Conservation (phyloP, 2,888 invertebrate species). For the Chalcis sispes region DNA sequence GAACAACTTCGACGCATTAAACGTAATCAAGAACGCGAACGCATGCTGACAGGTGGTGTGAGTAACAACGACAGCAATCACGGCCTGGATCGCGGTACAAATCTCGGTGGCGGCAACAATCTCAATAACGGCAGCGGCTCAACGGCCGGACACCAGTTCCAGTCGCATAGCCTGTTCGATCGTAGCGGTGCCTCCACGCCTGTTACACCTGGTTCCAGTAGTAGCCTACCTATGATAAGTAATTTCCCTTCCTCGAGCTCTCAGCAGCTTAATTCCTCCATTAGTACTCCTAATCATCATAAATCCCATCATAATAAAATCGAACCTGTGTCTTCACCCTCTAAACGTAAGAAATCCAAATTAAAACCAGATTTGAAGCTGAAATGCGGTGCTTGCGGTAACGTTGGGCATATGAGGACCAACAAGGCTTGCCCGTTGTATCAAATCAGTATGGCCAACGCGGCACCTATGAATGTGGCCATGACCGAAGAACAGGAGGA, state of each 20-base stretch:
- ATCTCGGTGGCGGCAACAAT: slow-evolving; percentile 18
- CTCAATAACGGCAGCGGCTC: slow-evolving; percentile 28
- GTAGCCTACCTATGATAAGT: slow-evolving; percentile 58
- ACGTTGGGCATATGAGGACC: slow-evolving; percentile 89
- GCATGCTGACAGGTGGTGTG: slow-evolving; percentile 65
- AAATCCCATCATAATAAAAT: slow-evolving; percentile 59
- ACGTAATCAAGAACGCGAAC: slow-evolving; percentile 92
- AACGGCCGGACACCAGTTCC: slow-evolving; percentile 29
- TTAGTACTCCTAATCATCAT: slow-evolving; percentile 29
- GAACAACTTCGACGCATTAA: slow-evolving; percentile 97
- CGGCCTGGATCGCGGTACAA: slow-evolving; percentile 10
- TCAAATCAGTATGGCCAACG: slow-evolving; percentile 77
- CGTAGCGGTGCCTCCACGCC: slow-evolving; percentile 53
- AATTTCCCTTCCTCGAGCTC: slow-evolving; percentile 66
- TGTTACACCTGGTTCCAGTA: background rate
- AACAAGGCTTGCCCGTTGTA: slow-evolving; percentile 98
- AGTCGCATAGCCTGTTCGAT: slow-evolving; percentile 39
- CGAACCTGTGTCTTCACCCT: slow-evolving; percentile 77
- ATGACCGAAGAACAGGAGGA: slow-evolving; percentile 90
- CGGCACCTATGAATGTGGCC: slow-evolving; percentile 78
- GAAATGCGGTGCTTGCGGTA: slow-evolving; percentile 98
- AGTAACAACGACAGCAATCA: background rate
- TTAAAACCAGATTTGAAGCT: slow-evolving; percentile 93
- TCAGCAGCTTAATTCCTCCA: slow-evolving; percentile 32
- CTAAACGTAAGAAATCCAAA: slow-evolving; percentile 87